Base-by-base conservation (phyloP, 2,797 vertebrate species). In the Semaprochilodus insignis region DNA sequence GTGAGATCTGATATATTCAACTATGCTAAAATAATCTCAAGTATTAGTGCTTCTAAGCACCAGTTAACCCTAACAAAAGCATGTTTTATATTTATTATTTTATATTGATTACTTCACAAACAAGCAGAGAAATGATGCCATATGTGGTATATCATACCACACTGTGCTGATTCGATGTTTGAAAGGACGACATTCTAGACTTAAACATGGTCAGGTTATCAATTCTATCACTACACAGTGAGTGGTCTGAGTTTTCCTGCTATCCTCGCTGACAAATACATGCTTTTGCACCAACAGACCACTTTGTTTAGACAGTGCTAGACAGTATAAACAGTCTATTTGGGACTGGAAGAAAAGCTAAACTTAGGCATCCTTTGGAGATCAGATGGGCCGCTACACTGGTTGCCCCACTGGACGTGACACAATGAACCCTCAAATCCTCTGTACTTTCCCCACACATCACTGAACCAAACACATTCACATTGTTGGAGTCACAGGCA, bases 251-350 rank as follows among this genome's bases (percentile, higher is more conserved):
- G 27, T 48, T 48, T 31, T 13, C 36, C 59, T 40, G 19, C 15
- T 13, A 3, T 15, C 55, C 36, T 62, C 52, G 31, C 16, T 51
- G 78, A 51, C 55, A 80, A 36, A 15, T 27, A 52, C 15, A 44
- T 14, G 25, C 67, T 71, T 72, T 71, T 48, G 16, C n/a, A 59
- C 77, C 25, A 69, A 71, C 8, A 44, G 55, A 60, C 67, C 55
- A 15, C 66, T 51, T 16, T 57, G 36, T 67, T 16, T 44, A 51
- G 1, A 48, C 44, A 23, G 23, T 15, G 40, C 44, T 15, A 25
- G 5, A 65, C 3, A 65, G 4, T 7, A 17, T n/a, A 59, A n/a
- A 27, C 23, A 59, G 19, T 59, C 3, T 0, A n/a, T 59, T n/a
- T 59, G 19, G 57, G 19, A 21, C 21, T 21, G 10, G 57, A 59